A percentile compares a stretch with the other conserved stretches of the same genome.
Conservation (phyloP, 2,797 vertebrate genomes). For the Pangasius sanitwongsei region DNA sequence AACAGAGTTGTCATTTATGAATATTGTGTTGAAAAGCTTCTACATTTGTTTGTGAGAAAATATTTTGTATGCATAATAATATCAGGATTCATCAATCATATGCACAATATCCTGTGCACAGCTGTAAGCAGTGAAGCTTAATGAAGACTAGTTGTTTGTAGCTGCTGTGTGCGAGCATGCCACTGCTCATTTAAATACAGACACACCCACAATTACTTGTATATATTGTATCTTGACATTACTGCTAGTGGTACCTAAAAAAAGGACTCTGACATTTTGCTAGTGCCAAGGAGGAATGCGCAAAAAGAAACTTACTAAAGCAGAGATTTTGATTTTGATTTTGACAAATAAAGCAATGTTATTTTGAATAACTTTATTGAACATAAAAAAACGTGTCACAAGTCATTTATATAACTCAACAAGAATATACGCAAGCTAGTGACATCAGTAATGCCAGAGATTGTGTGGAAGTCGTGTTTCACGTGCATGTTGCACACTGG, state of each 20-base stretch:
- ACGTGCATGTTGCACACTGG: background rate
- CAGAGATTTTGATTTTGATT: no score
- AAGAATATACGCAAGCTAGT: background rate
- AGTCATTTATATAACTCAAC: background rate
- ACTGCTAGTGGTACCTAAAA: background rate
- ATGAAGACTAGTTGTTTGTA: background rate
- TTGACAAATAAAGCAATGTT: background rate
- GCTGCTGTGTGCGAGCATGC: background rate
- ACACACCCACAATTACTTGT: background rate
- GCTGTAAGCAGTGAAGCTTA: background rate
- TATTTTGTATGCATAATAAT: background rate
- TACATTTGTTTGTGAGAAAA: background rate
- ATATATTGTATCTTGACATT: background rate
- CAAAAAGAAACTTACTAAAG: no score
- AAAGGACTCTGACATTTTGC: background rate
- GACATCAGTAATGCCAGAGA: background rate
- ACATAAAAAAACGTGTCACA: background rate
- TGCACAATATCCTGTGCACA: background rate
- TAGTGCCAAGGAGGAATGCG: background rate
- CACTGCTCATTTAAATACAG: background rate
- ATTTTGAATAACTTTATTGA: background rate
- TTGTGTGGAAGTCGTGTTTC: background rate
- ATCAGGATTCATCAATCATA: background rate
- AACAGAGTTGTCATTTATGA: background rate
- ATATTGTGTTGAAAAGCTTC: background rate